These are phyloP conservation scores for Himalopsyche phryganea DNA, from an alignment of 1,140 invertebrate genomes.

Conservation along the genomic window DNA sequence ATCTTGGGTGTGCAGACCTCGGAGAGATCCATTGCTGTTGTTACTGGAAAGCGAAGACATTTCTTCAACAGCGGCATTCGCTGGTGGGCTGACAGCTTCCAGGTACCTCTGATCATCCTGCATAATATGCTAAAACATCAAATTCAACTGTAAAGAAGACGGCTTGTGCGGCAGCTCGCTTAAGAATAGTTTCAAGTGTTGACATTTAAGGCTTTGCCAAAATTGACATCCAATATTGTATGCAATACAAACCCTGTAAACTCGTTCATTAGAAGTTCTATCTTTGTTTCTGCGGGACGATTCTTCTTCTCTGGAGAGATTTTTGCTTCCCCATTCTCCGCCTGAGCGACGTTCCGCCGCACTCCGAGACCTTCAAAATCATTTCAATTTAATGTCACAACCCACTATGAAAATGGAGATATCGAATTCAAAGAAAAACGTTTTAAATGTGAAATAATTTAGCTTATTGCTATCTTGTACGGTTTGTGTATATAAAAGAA, in stretches of 20 bases:
- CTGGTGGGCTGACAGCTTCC: constrained; percentile 21
- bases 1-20: constrained; percentile 40
- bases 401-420: too few species aligned
- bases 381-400: too few species aligned
- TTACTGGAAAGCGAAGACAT: constrained; percentile 24
- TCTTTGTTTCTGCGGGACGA: constrained; percentile 21
- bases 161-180: background rate
- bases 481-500: too few species aligned
- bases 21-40: constrained; percentile 27
- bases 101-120: constrained; percentile 26
- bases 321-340: constrained; percentile 1
- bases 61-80: constrained; percentile 17
- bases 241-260: constrained; percentile 17
- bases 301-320: constrained; percentile 1
- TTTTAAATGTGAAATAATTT: too few species aligned
- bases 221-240: background rate
- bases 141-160: background rate
- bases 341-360: background rate
- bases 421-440: too few species aligned
- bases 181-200: background rate
- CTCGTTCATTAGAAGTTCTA: constrained; percentile 20
- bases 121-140: constrained; percentile 4
- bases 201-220: background rate
- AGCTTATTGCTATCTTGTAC: too few species aligned
- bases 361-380: constrained; percentile 3